These are phyloP conservation scores for Caenorhabditis sp. DNA, from an alignment of 2,888 invertebrate genomes.

Conservation along the genomic window DNA sequence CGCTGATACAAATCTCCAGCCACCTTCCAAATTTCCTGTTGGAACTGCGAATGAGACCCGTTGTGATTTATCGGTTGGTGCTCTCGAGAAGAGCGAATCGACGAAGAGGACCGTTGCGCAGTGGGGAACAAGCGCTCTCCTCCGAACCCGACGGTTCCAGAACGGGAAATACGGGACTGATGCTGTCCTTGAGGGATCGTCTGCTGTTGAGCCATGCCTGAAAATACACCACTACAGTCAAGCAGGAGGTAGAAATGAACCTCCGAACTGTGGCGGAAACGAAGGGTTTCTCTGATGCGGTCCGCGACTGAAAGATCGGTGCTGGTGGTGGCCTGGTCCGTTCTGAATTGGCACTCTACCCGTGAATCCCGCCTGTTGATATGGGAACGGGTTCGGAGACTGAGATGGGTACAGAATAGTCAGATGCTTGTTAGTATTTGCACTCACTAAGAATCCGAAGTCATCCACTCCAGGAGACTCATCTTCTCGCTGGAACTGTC, in stretches of 20 bases:
- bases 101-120: conserved; percentile 2
- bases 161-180: not conserved
- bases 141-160: not conserved
- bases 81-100: conserved; percentile 7
- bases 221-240: not conserved
- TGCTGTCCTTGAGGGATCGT: not conserved
- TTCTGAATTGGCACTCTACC: not conserved
- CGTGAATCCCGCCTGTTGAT: conserved; percentile 1
- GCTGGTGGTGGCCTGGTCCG: not conserved
- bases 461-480: conserved; percentile 4
- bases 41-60: not conserved
- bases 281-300: conserved; percentile 4
- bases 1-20: conserved; percentile 43
- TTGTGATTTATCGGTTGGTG: not conserved
- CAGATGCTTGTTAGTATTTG: not conserved
- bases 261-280: not conserved
- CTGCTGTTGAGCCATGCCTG: conserved; percentile 6
- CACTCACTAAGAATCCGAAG: conserved; percentile 13
- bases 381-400: conserved; percentile 28
- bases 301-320: conserved; percentile 26
- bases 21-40: conserved; percentile 33
- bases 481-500: conserved; percentile 9
- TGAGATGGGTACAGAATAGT: conserved; percentile 2
- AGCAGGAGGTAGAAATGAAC: not conserved
- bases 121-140: not conserved